Evolutionary conservation across 2,113 vertebrate genomes (phyloP), one percentile per base, ranked within the genome.

Genomic region (Atherinomorus stipes): DNA sequence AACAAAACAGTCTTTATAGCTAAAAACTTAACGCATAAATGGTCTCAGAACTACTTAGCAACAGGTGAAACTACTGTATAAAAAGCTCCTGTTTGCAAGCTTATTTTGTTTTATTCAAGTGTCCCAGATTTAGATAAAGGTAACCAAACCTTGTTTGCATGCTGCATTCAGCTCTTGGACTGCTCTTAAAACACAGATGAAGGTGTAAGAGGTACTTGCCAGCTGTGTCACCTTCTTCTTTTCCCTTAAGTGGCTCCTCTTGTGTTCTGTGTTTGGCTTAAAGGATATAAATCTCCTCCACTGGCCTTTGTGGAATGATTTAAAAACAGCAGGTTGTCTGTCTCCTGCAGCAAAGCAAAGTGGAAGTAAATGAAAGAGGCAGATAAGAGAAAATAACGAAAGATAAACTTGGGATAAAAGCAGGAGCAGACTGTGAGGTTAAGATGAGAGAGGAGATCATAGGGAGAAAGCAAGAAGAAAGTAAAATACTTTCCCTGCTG

Each of bases 271-370:
- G 80, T 90, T 87, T 85, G 75, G 44, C 84, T 80, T 80, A 65
- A 65, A 52, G 42, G 49, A 47, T 31, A 70, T 88, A 84, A 84
- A 89, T 88, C 84, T 88, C 52, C 47, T 21, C 37, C 7, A 61
- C 34, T 21, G 64, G 38, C 71, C 69, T 83, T 73, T 77, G 61
- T 69, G 40, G 49, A 70, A 76, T 68, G 80, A 89, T 91, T 89
- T 88, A 76, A 85, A 78, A 75, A 72, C 72, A 70, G 74, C 25
- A 26, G 70, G 76, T 79, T n/a, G 60, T 74, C 82, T 83, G 71
- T 65, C 26, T 51, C 40, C 42, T 15, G 62, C 68, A 76, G 60
- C 61, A 62, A 51, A 63, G 23, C 9, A 63, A 52, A 71, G 50
- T 66, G 31, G 51, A 76, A 57, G 58, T 52, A 61, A 80, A 73